Evolutionary conservation across 2,113 vertebrate genomes (phyloP), one percentile per base, ranked within the genome.

Genomic region (Sisor rabdophorus): DNA sequence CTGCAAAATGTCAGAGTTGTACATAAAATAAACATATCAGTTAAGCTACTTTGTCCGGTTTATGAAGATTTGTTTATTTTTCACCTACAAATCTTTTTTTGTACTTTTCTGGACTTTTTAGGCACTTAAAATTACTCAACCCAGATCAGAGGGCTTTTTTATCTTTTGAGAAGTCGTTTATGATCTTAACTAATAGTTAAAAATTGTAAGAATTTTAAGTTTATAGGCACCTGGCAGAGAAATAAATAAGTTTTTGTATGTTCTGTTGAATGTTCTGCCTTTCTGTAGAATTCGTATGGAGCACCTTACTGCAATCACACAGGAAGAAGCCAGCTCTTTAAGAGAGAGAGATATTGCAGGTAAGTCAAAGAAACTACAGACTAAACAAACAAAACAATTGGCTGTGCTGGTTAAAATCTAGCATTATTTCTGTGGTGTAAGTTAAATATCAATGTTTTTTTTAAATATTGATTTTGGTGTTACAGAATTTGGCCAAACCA

Each of bases 271-370:
- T 44, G 6, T 72, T 17, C 28, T 47, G 2, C 11, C 73, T n/a
- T 59, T 69, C 3, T 67, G 56, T 84, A 99, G 97, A 75, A 94
- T 99, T 76, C 93, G 92, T 72, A 92, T 96, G 94, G 96, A 99
- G 1, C 95, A 95, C 52, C 86, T 98, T 84, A 94, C 96, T 81
- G 89, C 94, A 44, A 95, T 99, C 85, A 98, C 96, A 0, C 97
- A 98, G 84, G 95, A 99, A 77, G 97, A 99, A 85, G 86, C 95
- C 0, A 93, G 91, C 79, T 95, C 91, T 40, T 89, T 99, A 20
- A 92, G 93, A 75, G 92, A 89, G 69, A 92, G 85, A n/a, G 97
- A 99, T 7, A 92, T 99, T 48, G 97, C 96, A 63, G 89, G 96
- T 98, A 72, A 90, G 22, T 73, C 32, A 26, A 17, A 8, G n/a